Evolutionary conservation across 2,797 vertebrate genomes (phyloP).

Genomic region (Pteronotus mesoamericanus): DNA sequence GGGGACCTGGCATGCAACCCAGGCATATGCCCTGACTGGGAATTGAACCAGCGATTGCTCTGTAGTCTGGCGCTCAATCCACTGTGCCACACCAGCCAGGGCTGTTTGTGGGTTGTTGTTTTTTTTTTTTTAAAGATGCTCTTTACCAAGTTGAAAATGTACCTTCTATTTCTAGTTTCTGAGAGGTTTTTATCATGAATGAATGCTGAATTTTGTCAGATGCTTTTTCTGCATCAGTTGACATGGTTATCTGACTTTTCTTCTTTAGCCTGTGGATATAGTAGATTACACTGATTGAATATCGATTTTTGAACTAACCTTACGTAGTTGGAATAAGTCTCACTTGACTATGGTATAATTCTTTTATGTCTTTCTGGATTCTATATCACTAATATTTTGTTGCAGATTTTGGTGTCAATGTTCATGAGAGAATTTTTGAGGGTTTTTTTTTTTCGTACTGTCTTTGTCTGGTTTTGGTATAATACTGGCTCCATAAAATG

Average conservation of each 20-base stretch:
- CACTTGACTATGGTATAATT: background rate
- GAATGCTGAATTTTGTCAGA: conserved; percentile 36
- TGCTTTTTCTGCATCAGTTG: conserved; percentile 9
- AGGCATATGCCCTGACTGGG: too few species aligned
- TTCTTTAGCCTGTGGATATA: conserved; percentile 26
- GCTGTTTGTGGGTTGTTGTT: too few species aligned
- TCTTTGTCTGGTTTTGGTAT: conserved; percentile 24
- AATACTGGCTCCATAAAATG: conserved; percentile 24
- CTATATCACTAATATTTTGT: conserved; percentile 25
- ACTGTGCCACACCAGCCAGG: too few species aligned
- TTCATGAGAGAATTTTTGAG: conserved; percentile 2
- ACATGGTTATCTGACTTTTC: conserved; percentile 32
- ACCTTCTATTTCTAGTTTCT: background rate
- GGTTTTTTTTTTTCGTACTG: background rate
- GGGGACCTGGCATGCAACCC: too few species aligned
- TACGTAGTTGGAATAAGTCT: background rate
- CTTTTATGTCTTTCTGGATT: conserved; percentile 20
- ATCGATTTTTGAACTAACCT: conserved; percentile 23
- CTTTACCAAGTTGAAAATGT: background rate
- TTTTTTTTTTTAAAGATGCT: too few species aligned
- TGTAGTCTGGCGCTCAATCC: too few species aligned
- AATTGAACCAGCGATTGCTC: too few species aligned
- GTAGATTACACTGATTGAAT: conserved; percentile 13
- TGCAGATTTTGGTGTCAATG: conserved; percentile 17
- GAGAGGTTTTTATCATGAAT: conserved; percentile 21